These are phyloP conservation scores for Synanthedon formicaeformis DNA, from an alignment of 2,888 invertebrate genomes.

Conservation along the genomic window DNA sequence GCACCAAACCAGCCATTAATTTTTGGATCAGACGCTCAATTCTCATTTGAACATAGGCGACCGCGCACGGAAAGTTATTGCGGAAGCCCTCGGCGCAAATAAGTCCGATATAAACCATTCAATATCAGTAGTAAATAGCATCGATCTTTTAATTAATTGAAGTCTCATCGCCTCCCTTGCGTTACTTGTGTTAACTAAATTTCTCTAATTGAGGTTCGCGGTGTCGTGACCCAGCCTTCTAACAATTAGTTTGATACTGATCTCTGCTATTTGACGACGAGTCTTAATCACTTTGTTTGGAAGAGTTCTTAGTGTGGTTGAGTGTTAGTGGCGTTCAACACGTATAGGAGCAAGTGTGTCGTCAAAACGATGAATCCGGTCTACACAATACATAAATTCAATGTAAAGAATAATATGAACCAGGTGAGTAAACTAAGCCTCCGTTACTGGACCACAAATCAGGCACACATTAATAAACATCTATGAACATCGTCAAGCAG, in stretches of 20 bases:
- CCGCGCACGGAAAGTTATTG: slow-evolving; percentile 15
- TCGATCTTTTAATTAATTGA: slow-evolving; percentile 23
- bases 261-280: slow-evolving; percentile 44
- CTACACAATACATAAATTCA: slow-evolving; percentile 43
- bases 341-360: not conserved
- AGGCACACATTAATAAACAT: not conserved
- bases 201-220: slow-evolving; percentile 51
- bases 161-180: slow-evolving; percentile 16
- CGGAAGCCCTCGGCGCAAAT: not conserved
- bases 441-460: not conserved
- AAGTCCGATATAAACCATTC: not conserved
- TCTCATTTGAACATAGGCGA: slow-evolving; percentile 30
- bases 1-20: slow-evolving; percentile 41
- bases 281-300: slow-evolving; percentile 45
- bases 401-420: slow-evolving; percentile 28
- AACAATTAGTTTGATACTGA: slow-evolving; percentile 57
- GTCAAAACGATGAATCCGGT: slow-evolving; percentile 39
- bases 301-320: slow-evolving; percentile 27
- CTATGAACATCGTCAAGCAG: not conserved
- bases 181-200: slow-evolving; percentile 37
- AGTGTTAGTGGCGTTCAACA: slow-evolving; percentile 19
- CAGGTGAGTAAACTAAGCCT: slow-evolving; percentile 30
- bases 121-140: slow-evolving; percentile 1
- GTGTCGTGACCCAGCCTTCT: slow-evolving; percentile 47
- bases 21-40: slow-evolving; percentile 41